Percentiles rank a stretch among this genome's conserved stretches.
phyloP scores from a whole-genome alignment of 2,888 invertebrate species.

The Hemithea aestivaria region DNA sequence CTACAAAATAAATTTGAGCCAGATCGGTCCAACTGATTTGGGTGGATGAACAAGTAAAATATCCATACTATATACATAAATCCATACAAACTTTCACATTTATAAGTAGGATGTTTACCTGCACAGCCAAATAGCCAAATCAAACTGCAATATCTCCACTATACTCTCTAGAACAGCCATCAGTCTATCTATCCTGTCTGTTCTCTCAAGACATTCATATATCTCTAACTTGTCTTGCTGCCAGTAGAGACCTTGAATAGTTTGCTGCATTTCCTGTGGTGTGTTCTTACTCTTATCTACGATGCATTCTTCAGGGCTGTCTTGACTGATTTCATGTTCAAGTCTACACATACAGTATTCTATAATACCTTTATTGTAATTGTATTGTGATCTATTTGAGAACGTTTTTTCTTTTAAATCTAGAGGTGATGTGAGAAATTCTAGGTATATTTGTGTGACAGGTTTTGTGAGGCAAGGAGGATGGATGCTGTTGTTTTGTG shows the following conservation, averaged over 20 bases:
- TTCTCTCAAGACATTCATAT: slow-evolving; percentile 54
- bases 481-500: slow-evolving; percentile 56
- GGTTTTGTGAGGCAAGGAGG: slow-evolving; percentile 54
- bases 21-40: too few relatives aligned
- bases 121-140: slow-evolving; percentile 77
- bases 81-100: too few relatives aligned
- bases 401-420: slow-evolving; percentile 51
- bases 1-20: too few relatives aligned
- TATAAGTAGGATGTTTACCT: slow-evolving; percentile 60
- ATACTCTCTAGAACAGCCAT: slow-evolving; percentile 71
- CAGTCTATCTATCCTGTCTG: slow-evolving; percentile 69
- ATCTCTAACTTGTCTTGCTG: slow-evolving; percentile 65
- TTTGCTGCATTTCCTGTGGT: slow-evolving; percentile 56
- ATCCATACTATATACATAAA: too few relatives aligned
- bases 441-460: slow-evolving; percentile 52
- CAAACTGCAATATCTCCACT: slow-evolving; percentile 75
- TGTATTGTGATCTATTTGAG: slow-evolving; percentile 53
- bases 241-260: slow-evolving; percentile 58
- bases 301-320: slow-evolving; percentile 54
- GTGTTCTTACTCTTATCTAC: slow-evolving; percentile 51
- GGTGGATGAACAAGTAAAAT: too few relatives aligned
- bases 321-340: slow-evolving; percentile 53
- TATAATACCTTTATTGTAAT: slow-evolving; percentile 52
- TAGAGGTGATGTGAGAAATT: slow-evolving; percentile 58
- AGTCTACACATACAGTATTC: slow-evolving; percentile 64